These are phyloP conservation scores for Chloroceryle amazona DNA, from an alignment of 2,797 vertebrate species.

Conservation along the genomic window DNA sequence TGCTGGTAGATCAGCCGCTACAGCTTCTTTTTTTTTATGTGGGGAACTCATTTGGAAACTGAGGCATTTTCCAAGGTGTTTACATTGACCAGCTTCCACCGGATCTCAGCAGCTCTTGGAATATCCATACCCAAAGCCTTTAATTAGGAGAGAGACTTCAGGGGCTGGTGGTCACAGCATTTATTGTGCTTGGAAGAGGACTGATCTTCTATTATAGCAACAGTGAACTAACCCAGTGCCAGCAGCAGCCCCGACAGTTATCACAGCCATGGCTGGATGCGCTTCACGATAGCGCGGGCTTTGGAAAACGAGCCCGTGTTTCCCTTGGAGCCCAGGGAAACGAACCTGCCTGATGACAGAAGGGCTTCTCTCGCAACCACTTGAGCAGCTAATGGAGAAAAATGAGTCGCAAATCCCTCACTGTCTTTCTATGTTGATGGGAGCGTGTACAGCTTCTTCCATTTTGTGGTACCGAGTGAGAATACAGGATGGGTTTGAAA, in stretches of 20 bases:
- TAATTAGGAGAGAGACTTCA: slow-evolving; percentile 31
- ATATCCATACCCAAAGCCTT: slow-evolving; percentile 14
- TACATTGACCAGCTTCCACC: slow-evolving; percentile 52
- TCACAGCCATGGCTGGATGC: not conserved
- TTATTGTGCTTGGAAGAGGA: slow-evolving; percentile 49
- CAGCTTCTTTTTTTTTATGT: not conserved
- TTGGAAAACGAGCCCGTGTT: not conserved
- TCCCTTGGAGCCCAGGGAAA: not conserved
- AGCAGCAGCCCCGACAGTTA: not conserved
- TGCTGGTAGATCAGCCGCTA: not conserved
- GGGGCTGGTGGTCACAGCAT: slow-evolving; percentile 16
- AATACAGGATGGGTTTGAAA: rapidly evolving
- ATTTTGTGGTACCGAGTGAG: rapidly evolving
- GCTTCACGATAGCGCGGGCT: not conserved
- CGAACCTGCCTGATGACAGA: not conserved
- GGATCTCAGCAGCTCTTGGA: slow-evolving; percentile 26
- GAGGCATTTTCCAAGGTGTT: slow-evolving; percentile 25
- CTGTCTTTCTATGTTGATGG: rapidly evolving
- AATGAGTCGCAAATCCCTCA: rapidly evolving
- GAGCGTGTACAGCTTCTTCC: not conserved
- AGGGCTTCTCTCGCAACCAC: not conserved
- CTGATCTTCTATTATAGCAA: not conserved
- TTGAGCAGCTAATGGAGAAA: not conserved
- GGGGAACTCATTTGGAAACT: not conserved
- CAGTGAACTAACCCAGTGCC: not conserved